Conservation (phyloP, 1,140 invertebrate species). For the Ceratitis capitata region DNA sequence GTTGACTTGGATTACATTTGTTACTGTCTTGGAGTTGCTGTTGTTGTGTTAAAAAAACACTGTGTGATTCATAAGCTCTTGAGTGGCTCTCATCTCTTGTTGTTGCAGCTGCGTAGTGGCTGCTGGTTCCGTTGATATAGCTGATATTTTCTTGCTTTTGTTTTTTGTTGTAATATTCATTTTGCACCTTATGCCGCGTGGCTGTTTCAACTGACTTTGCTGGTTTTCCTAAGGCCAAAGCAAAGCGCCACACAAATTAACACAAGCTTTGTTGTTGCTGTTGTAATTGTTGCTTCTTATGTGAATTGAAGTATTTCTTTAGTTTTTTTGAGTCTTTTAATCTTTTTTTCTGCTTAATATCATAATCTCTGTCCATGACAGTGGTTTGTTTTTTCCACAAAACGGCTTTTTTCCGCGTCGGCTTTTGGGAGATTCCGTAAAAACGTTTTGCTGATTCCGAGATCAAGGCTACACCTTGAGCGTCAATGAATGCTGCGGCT, state of each 20-base stretch:
- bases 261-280: not conserved
- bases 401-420: not conserved
- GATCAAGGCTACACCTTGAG: not conserved
- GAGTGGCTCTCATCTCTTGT: not conserved
- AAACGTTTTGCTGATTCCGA: not conserved
- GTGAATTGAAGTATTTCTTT: not conserved
- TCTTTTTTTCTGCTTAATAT: not conserved
- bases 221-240: not conserved
- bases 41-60: not conserved
- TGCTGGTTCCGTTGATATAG: not conserved
- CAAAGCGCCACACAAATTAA: not conserved
- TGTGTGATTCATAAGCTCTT: constrained; percentile 10
- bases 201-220: not conserved
- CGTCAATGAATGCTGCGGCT: not conserved
- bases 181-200: not conserved
- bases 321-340: not conserved
- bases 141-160: not conserved
- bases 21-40: not conserved
- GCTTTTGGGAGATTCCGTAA: constrained; percentile 22
- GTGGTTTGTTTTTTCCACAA: not conserved
- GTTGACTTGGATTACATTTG: constrained; percentile 18
- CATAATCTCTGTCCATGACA: not conserved
- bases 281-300: not conserved
- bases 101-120: no score
- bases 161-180: not conserved